Evolutionary conservation across 2,797 vertebrate genomes (phyloP).

Genomic region (Salmo trutta): DNA sequence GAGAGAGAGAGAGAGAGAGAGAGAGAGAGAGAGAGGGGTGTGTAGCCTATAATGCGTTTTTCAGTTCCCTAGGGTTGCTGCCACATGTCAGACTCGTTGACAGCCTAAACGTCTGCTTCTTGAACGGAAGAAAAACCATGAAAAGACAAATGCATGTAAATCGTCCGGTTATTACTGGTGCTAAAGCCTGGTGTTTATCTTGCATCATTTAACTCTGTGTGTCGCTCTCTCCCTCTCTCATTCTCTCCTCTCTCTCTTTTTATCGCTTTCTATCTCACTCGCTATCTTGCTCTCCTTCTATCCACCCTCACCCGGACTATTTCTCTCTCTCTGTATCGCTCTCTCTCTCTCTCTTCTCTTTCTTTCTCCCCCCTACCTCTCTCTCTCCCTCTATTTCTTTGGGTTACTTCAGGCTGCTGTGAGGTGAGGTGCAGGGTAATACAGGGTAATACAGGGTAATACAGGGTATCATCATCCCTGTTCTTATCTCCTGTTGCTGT

Average conservation of each 20-base stretch:
- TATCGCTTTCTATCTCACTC: constrained; percentile 16
- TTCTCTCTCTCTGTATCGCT: too few relatives aligned
- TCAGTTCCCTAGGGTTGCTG: neutral
- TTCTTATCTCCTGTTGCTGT: neutral
- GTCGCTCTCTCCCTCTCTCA: constrained; percentile 3
- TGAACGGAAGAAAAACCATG: neutral
- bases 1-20: neutral
- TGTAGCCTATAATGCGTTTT: neutral
- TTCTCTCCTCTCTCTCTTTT: constrained; percentile 50
- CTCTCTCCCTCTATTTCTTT: constrained; percentile 1
- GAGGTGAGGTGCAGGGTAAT: neutral
- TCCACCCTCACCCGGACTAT: too few relatives aligned
- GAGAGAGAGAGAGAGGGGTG: neutral
- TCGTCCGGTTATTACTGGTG: neutral
- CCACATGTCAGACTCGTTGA: constrained; percentile 3
- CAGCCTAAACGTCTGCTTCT: constrained; percentile 1
- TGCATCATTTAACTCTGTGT: neutral
- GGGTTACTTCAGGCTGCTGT: neutral
- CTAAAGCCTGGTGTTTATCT: neutral
- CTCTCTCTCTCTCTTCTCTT: constrained; percentile 14
- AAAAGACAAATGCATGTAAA: constrained; percentile 2
- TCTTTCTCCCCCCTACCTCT: constrained; percentile 4
- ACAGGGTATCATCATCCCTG: neutral
- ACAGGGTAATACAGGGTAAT: neutral
- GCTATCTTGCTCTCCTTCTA: neutral